Conservation (phyloP, 1,140 invertebrate species). For the Drosophila nikananu region DNA sequence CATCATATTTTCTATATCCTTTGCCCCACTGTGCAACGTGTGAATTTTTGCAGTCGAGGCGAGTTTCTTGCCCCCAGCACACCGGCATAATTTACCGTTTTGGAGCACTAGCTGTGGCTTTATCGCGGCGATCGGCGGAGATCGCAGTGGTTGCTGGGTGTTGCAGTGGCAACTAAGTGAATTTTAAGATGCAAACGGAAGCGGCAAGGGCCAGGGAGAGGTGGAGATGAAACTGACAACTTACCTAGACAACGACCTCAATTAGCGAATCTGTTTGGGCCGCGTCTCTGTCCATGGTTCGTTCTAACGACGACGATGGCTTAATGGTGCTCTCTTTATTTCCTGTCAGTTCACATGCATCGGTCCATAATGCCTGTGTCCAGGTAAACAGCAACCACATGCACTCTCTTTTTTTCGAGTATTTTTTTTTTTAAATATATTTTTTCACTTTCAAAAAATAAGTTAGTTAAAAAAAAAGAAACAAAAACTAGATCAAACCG, state of each 20-base stretch:
- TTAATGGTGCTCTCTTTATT: constrained; percentile 71
- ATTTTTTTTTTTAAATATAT: neutral
- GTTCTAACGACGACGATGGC: constrained; percentile 65
- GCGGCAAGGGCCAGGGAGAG: constrained; percentile 32
- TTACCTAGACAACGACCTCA: constrained; percentile 79
- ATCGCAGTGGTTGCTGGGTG: constrained; percentile 9
- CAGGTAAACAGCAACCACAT: constrained; percentile 26
- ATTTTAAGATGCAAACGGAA: constrained; percentile 48
- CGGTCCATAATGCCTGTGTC: constrained; percentile 35
- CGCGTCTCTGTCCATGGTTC: constrained; percentile 58
- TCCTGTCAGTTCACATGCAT: constrained; percentile 80
- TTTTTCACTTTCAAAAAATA: constrained; percentile 32
- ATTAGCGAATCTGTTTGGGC: constrained; percentile 73
- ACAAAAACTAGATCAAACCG: constrained; percentile 12
- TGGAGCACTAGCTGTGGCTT: constrained; percentile 38
- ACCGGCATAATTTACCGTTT: constrained; percentile 82
- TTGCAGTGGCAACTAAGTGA: constrained; percentile 21
- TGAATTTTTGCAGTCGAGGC: constrained; percentile 29
- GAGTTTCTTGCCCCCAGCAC: constrained; percentile 42
- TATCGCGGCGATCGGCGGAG: constrained; percentile 30
- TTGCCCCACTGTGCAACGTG: constrained; percentile 43
- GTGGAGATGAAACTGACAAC: constrained; percentile 47
- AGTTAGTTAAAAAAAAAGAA: neutral
- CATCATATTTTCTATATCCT: neutral
- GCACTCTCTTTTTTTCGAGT: constrained; percentile 1